Conservation (phyloP, 2,888 invertebrate genomes). For the Plebejus argus region DNA sequence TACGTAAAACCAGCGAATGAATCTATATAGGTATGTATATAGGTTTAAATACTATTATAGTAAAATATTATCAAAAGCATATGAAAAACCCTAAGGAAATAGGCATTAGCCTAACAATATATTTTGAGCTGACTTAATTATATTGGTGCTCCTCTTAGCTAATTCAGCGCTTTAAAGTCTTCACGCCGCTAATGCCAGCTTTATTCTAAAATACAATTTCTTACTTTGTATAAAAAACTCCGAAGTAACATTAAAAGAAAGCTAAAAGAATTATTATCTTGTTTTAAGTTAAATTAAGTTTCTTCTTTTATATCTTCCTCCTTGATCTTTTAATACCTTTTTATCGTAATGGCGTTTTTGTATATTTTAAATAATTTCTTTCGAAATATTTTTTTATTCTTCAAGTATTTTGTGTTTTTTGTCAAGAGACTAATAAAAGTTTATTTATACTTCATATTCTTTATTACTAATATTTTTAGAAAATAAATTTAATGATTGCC, state of each 20-base stretch:
- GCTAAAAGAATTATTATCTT: slow-evolving; percentile 29
- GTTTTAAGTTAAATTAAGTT: slow-evolving; percentile 32
- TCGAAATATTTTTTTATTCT: neutral
- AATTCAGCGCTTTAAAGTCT: neutral
- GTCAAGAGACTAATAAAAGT: neutral
- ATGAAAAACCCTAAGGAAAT: neutral
- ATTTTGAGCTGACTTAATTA: neutral
- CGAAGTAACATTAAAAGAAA: slow-evolving; percentile 25
- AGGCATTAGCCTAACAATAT: neutral
- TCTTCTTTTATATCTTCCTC: slow-evolving; percentile 26
- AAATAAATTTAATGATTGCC: no score
- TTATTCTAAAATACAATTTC: slow-evolving; percentile 9
- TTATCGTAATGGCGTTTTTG: slow-evolving; percentile 17
- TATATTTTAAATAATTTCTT: slow-evolving; percentile 6
- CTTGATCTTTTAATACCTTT: slow-evolving; percentile 31
- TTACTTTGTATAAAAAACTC: slow-evolving; percentile 8
- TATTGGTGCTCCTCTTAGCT: neutral
- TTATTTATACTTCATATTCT: no score
- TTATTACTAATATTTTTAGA: no score
- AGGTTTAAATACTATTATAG: neutral
- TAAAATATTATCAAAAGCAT: neutral
- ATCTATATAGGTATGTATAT: no score
- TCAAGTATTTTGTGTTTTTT: neutral
- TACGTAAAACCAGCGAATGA: no score
- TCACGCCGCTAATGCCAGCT: neutral